Evolutionary conservation across 2,113 vertebrate genomes (phyloP).

Genomic region (Leptobrachium leishanense): DNA sequence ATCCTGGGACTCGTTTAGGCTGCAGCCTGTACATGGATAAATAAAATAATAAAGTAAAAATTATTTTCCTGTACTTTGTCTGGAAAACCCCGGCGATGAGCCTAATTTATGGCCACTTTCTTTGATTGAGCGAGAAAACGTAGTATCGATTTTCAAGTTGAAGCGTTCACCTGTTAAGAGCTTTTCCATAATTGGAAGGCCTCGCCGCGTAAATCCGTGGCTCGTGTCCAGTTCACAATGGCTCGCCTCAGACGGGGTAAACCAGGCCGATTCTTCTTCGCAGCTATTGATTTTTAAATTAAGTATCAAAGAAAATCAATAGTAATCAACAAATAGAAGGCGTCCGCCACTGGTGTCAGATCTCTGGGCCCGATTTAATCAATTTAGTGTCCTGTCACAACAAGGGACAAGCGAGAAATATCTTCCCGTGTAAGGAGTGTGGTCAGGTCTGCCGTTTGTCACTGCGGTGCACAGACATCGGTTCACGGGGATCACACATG

Average conservation of each 20-base stretch:
- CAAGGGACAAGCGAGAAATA: slow-evolving; percentile 77
- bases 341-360: slow-evolving; percentile 75
- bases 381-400: slow-evolving; percentile 83
- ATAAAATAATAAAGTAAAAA: slow-evolving; percentile 66
- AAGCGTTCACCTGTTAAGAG: slow-evolving; percentile 93
- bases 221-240: slow-evolving; percentile 72
- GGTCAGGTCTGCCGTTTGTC: slow-evolving; percentile 74
- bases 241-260: slow-evolving; percentile 91
- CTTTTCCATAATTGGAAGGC: slow-evolving; percentile 95
- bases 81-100: slow-evolving; percentile 86
- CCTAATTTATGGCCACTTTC: slow-evolving; percentile 98
- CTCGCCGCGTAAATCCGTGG: slow-evolving; percentile 78
- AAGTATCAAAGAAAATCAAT: slow-evolving; percentile 98
- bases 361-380: slow-evolving; percentile 74
- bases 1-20: neutral
- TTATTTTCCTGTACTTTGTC: slow-evolving; percentile 81
- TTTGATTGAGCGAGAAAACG: slow-evolving; percentile 92
- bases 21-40: neutral
- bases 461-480: slow-evolving; percentile 62
- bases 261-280: slow-evolving; percentile 89
- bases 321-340: slow-evolving; percentile 98
- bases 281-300: slow-evolving; percentile 97
- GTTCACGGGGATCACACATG: slow-evolving; percentile 31
- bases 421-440: slow-evolving; percentile 73
- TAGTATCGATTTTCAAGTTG: slow-evolving; percentile 82